Evolutionary conservation across 1,140 invertebrate species (phyloP), one percentile per base, ranked within the genome.

Genomic region (Brachionus asplanchnoidis): DNA sequence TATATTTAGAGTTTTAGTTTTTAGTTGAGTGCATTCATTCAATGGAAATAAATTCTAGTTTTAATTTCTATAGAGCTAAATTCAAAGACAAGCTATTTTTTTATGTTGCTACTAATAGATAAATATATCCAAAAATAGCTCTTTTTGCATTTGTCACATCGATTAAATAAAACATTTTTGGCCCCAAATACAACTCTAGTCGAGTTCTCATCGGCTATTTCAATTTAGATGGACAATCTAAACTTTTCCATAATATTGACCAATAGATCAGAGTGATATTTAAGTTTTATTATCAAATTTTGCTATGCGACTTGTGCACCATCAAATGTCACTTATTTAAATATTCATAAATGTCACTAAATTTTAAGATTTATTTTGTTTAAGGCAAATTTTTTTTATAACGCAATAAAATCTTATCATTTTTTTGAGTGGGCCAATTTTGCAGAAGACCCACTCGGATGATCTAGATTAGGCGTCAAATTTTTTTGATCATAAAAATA

Each of bases 61-160:
- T 68, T 68, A 23, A 26, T 66, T 32, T 66, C 60, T 66, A 26
- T 66, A 66, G 60, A 26, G 17, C 60, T 36, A 36, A 28, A 68
- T 73, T 73, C 40, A 40, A 73, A 73, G 68, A 73, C 68, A 73
- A 73, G 68, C 68, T 42, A 7, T 68, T 68, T 68, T 68, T 68
- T 68, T 68, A 9, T 32, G 1, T 73, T 42, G 68, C 68, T 73
- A 42, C 40, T 73, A 73, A 42, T 42, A 36, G 17, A 73, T 42
- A 73, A 42, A 40, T 42, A 40, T n/a, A 40, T 40, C 17, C 40
- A 14, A 40, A 40, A 42, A 42, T 73, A 40, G 36, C 12, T 73
- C 42, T 20, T 73, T 73, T 73, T 73, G 68, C 68, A 40, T 73
- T 73, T 73, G 68, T 73, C 68, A 73, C n/a, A 42, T 73, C 32